A percentile compares a stretch with the other conserved stretches of the same genome.
Conservation (phyloP, 1,140 invertebrate genomes). For the Hetaerina americana region DNA sequence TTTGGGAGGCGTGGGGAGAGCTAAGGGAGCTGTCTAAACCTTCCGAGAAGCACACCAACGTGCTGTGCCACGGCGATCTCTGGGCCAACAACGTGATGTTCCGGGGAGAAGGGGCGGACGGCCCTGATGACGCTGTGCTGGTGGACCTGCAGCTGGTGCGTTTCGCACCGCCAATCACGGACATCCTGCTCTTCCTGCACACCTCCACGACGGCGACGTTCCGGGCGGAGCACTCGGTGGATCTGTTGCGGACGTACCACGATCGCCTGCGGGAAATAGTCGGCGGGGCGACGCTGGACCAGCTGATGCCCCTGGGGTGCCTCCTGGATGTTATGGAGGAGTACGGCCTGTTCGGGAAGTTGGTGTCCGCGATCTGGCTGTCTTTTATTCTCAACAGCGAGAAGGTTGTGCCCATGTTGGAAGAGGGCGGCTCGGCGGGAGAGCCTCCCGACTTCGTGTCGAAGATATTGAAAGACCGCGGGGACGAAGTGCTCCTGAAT, state of each 20-base stretch:
- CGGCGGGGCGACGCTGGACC: too few relatives aligned
- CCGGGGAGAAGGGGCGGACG: constrained; percentile 32
- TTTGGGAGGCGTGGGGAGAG: not conserved
- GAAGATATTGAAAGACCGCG: not conserved
- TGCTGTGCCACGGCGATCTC: constrained; percentile 25
- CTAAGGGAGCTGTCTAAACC: not conserved
- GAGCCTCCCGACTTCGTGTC: too few relatives aligned
- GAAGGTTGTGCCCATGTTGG: not conserved
- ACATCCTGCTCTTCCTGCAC: not conserved
- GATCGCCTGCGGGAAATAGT: too few relatives aligned
- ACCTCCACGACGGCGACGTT: too few relatives aligned
- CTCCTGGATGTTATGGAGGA: not conserved
- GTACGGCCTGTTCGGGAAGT: not conserved
- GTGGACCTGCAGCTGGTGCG: constrained; percentile 48
- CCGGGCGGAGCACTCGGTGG: too few relatives aligned
- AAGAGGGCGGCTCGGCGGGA: not conserved
- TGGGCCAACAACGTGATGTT: constrained; percentile 24
- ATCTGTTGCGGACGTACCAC: too few relatives aligned
- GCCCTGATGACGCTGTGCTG: constrained; percentile 31
- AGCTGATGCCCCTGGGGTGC: too few relatives aligned
- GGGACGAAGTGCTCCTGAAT: not conserved
- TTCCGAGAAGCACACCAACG: not conserved
- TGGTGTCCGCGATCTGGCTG: not conserved
- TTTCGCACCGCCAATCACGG: constrained; percentile 23
- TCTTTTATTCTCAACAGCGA: not conserved